Evolutionary conservation across 2,888 invertebrate species (phyloP).

Genomic region (Microctonus aethiopoides): DNA sequence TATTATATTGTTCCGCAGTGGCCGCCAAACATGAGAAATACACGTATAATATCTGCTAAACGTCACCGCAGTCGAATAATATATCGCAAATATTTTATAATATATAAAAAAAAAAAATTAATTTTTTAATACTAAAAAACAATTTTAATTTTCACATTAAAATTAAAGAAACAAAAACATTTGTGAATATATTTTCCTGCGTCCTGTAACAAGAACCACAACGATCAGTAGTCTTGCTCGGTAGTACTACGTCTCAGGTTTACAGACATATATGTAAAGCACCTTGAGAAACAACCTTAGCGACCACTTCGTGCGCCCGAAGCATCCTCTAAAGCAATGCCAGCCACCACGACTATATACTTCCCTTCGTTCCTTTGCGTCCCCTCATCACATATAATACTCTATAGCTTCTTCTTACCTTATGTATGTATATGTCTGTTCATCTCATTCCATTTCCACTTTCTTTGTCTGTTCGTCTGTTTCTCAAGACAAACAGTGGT

Average conservation of each 20-base stretch:
- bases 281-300: conserved; percentile 61
- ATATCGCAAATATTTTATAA: not conserved
- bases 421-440: conserved; percentile 32
- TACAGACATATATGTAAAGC: conserved; percentile 64
- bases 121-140: no score
- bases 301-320: conserved; percentile 25
- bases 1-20: not conserved
- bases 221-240: conserved; percentile 65
- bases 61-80: no score
- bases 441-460: conserved; percentile 16
- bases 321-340: conserved; percentile 17
- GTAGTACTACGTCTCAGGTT: conserved; percentile 66
- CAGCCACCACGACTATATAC: conserved; percentile 25
- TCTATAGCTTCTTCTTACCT: conserved; percentile 35
- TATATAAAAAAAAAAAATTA: no score
- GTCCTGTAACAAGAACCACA: conserved; percentile 48
- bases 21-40: not conserved
- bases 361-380: conserved; percentile 41
- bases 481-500: conserved; percentile 67
- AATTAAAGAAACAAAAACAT: no score
- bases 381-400: conserved; percentile 42
- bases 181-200: no score
- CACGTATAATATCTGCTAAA: no score
- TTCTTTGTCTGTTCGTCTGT: conserved; percentile 49
- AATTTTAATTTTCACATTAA: no score